Evolutionary conservation across 2,797 vertebrate genomes (phyloP), one percentile per base, ranked within the genome.

Genomic region (Hemibagrus guttatus): DNA sequence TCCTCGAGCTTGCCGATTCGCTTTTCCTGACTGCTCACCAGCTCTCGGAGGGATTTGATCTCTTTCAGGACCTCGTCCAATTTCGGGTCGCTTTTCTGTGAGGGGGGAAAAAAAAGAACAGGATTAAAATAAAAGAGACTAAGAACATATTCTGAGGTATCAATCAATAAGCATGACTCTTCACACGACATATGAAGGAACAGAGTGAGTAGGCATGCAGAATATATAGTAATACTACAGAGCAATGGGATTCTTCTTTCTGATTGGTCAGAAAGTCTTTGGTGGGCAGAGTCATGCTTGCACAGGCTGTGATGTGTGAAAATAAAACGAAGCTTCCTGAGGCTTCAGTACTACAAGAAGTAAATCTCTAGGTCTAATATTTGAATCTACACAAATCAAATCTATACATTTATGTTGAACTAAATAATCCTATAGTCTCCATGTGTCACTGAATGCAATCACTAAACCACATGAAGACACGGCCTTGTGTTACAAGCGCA

Each of bases 1-100:
- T 98, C 96, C 95, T 99, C 98, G 93, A 99, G 95, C 95, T 97
- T 96, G 96, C 97, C 93, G 94, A 99, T 98, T 92, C 98, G 95
- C 93, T 97, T 97, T 17, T 98, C 97, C 93, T 99, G 98, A 95
- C 92, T 96, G 96, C 95, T 95, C 94, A 99, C 96, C 85, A 96
- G 96, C 92, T 98, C 98, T 95, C 97, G 97, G 92, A 99, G 98
- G 86, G 96, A 97, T 93, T 96, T 97, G 91, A 99, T 95, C 96
- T 99, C 98, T 94, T 97, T 97, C 94, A 99, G 94, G 91, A 99
- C 96, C 94, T 99, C 97, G 28, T 99, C 98, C 96, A 99, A 91
- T 94, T 98, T 98, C 93, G 95, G 96, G 93, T 98, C 98, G 4
- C 95, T 96, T 94, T 97, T 97, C 98, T 99, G 93, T 58, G 83